Evolutionary conservation across 2,888 invertebrate species (phyloP).

Genomic region (Microctonus aethiopoides): DNA sequence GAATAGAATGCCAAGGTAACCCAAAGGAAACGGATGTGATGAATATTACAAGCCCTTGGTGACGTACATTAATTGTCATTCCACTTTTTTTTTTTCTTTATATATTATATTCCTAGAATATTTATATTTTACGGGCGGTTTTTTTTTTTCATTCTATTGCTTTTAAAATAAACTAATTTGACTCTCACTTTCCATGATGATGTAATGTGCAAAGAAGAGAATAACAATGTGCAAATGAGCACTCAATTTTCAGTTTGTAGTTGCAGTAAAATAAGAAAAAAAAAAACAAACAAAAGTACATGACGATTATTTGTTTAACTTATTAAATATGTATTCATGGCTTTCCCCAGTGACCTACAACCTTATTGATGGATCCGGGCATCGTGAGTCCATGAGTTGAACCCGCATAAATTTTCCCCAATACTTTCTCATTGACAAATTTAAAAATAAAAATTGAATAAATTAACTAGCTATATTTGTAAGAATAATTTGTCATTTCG

Average conservation of each 20-base stretch:
- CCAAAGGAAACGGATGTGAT: slow-evolving; percentile 44
- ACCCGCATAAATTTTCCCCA: slow-evolving; percentile 37
- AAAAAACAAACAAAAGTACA: neutral
- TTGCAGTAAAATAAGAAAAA: neutral
- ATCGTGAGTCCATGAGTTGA: slow-evolving; percentile 17
- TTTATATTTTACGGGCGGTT: neutral
- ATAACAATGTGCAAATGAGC: slow-evolving; percentile 2
- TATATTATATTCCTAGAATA: slow-evolving; percentile 1
- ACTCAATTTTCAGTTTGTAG: neutral
- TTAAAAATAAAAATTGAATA: slow-evolving; percentile 11
- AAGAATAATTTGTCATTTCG: neutral
- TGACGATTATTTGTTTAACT: neutral
- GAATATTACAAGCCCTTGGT: slow-evolving; percentile 36
- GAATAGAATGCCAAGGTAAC: slow-evolving; percentile 43
- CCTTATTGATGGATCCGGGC: slow-evolving; percentile 29
- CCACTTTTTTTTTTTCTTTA: slow-evolving; percentile 17
- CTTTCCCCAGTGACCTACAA: slow-evolving; percentile 29
- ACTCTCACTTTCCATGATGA: neutral
- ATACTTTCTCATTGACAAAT: slow-evolving; percentile 10
- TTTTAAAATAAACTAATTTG: neutral
- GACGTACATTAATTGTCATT: slow-evolving; percentile 36
- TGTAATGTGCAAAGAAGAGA: neutral
- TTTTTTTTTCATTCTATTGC: neutral
- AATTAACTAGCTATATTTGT: neutral
- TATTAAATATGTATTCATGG: neutral